Evolutionary conservation across 1,140 invertebrate genomes (phyloP), one percentile per base, ranked within the genome.

Genomic region (Euschistus heros): DNA sequence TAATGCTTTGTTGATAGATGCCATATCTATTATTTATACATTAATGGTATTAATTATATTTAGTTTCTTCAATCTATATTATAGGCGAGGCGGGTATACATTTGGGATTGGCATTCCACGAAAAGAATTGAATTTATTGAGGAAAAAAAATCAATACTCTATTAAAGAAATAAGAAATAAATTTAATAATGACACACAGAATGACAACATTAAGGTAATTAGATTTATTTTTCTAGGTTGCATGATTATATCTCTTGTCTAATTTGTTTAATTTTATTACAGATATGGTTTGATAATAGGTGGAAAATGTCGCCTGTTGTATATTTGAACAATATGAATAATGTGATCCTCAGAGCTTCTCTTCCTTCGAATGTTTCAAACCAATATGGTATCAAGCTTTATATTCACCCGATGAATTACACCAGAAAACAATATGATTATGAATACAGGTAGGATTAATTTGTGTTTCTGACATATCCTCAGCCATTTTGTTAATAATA

Each of bases 211-310:
- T 22, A 50, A 50, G 47, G 47, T 50, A n/a, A 50, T n/a, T 22
- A 1, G 4, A 50, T n/a, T 18, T n/a, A 22, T 50, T 6, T 13
- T 37, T 37, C 13, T 37, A 37, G 13, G 13, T 37, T 3, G 30
- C 8, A 8, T 3, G 30, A 10, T 37, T 6, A 37, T 4, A 60
- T 60, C 27, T 33, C n/a, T n/a, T 27, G 3, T 33, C 6, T 26
- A 18, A 60, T 6, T 60, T 24, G 5, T 17, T 27, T 6, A 26
- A n/a, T 59, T 20, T 20, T 33, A 5, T 37, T 27, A 5, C 42
- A 68, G 71, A 75, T 86, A 10, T 86, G 85, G 85, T 86, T 80
- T 72, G 83, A 86, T 73, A 85, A 85, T 72, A 82, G 83, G 70
- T 81, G 80, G 7, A 85, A 81, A 78, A 73, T 78, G 3, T 75